These are phyloP conservation scores for Clavelina lepadiformis DNA, from an alignment of 23 tunicate species.

Conservation along the genomic window DNA sequence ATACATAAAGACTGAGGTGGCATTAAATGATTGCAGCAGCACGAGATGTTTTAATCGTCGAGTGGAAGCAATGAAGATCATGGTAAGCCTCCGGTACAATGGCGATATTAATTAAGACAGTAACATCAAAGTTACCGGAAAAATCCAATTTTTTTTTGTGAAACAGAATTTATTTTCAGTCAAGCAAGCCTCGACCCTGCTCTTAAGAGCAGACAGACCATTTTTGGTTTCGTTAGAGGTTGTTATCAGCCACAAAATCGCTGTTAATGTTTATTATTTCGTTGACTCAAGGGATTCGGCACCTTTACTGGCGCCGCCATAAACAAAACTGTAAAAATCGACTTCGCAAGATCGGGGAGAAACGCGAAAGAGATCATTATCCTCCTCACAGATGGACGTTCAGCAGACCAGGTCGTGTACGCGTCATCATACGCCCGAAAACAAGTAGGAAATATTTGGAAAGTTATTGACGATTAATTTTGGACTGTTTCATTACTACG, in stretches of 20 bases:
- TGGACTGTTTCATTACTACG: too few relatives aligned
- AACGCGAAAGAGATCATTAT: slow-evolving; percentile 45
- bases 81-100: too few relatives aligned
- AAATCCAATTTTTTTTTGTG: too few relatives aligned
- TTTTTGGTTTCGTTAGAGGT: not conserved
- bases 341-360: slow-evolving; percentile 23
- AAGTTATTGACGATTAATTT: too few relatives aligned
- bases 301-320: slow-evolving; percentile 82
- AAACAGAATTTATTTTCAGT: too few relatives aligned
- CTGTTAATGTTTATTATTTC: not conserved
- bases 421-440: slow-evolving; percentile 57
- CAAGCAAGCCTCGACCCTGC: not conserved
- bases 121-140: too few relatives aligned
- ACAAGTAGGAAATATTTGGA: slow-evolving; percentile 24
- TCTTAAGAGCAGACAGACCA: not conserved
- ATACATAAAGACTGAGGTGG: slow-evolving; percentile 54
- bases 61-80: slow-evolving; percentile 17
- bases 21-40: slow-evolving; percentile 25
- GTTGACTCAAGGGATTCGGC: slow-evolving; percentile 47
- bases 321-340: slow-evolving; percentile 67
- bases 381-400: slow-evolving; percentile 57
- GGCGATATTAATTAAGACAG: too few relatives aligned
- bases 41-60: slow-evolving; percentile 14
- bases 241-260: not conserved
- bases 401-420: slow-evolving; percentile 57